phyloP scores from a whole-genome alignment of 2,113 vertebrate genomes.

The Atlantisia rogersi region DNA sequence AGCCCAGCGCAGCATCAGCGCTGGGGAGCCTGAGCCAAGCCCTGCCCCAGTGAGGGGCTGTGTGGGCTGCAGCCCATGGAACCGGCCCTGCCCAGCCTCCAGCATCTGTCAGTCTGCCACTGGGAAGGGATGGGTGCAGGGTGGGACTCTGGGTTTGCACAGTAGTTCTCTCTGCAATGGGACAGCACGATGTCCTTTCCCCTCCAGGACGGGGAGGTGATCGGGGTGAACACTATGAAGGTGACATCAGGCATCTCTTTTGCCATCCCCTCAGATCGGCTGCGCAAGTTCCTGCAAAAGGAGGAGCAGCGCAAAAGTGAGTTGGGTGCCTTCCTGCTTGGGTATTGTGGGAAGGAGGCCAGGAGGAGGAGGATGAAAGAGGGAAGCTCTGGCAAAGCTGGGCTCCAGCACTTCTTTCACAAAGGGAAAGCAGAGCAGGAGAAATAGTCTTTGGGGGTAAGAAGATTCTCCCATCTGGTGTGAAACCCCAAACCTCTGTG shows the following conservation, averaged over 20 bases:
- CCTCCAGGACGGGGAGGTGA: constrained; percentile 93
- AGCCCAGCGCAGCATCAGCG: not conserved
- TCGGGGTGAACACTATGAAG: constrained; percentile 98
- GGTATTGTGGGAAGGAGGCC: not conserved
- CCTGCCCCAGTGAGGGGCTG: not conserved
- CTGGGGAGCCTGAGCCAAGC: not conserved
- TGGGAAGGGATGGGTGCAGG: fast-evolving
- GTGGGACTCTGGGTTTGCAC: not conserved
- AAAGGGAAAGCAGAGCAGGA: not conserved
- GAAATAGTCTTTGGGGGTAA: no score
- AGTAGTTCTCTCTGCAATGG: not conserved
- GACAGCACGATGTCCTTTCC: not conserved
- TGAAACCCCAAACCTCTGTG: not conserved
- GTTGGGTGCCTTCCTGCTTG: not conserved
- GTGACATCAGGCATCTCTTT: constrained; percentile 97
- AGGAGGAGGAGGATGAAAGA: not conserved
- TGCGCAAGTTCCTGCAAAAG: constrained; percentile 84
- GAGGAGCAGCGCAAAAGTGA: constrained; percentile 83
- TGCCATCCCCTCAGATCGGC: constrained; percentile 91
- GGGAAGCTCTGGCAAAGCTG: not conserved
- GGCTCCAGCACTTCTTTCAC: not conserved
- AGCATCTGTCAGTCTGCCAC: not conserved
- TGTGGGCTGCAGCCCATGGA: fast-evolving
- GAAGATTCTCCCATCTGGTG: not conserved
- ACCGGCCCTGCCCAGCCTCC: not conserved